phyloP scores from a whole-genome alignment of 2,888 invertebrate genomes.

The Ormyrus nitidulus region DNA sequence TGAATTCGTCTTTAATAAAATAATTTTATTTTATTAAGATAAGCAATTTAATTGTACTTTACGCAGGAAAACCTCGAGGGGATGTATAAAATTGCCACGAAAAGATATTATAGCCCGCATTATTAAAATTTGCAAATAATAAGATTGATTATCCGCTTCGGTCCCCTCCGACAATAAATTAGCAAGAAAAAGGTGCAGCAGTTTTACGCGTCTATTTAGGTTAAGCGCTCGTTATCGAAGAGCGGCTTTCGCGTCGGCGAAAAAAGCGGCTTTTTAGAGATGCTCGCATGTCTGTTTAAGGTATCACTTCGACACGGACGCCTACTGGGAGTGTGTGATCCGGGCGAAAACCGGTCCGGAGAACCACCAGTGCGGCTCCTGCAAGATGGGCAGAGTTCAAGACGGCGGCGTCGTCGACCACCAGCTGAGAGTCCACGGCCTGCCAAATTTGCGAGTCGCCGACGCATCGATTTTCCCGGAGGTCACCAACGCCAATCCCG shows the following conservation, averaged over 20 bases:
- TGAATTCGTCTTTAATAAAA: no score
- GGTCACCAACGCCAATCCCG: slow-evolving; percentile 82
- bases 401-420: slow-evolving; percentile 76
- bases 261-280: no score
- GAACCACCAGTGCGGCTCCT: slow-evolving; percentile 82
- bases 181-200: no score
- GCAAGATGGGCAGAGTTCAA: slow-evolving; percentile 77
- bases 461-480: slow-evolving; percentile 84
- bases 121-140: no score
- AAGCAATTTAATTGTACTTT: no score
- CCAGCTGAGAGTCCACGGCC: slow-evolving; percentile 80
- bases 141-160: no score
- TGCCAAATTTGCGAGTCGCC: slow-evolving; percentile 80
- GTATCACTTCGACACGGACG: slow-evolving; percentile 78
- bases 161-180: no score
- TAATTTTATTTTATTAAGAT: no score
- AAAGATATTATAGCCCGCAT: no score
- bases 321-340: slow-evolving; percentile 83
- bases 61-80: no score
- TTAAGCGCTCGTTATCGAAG: not conserved
- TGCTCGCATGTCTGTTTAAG: slow-evolving; percentile 62
- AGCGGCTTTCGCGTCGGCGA: not conserved
- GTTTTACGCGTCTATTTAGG: no score
- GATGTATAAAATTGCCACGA: no score
- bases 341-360: slow-evolving; percentile 80